Evolutionary conservation across 1,140 invertebrate genomes (phyloP).

Genomic region (Pseudoatta argentina): DNA sequence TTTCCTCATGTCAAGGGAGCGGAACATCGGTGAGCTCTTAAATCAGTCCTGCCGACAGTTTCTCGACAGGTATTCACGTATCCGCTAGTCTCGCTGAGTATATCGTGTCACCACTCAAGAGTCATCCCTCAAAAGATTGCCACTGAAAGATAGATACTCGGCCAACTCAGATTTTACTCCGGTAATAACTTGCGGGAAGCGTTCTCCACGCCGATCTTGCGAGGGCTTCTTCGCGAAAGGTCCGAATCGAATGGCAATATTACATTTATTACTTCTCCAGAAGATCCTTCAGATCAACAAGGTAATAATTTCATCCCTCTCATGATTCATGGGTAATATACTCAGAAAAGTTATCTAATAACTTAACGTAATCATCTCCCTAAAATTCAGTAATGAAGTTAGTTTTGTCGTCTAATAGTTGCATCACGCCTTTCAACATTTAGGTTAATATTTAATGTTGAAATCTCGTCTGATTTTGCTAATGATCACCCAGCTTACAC

Average conservation of each 20-base stretch:
- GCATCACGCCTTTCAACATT: neutral
- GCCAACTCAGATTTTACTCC: neutral
- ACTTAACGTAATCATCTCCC: neutral
- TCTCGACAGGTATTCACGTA: slow-evolving; percentile 56
- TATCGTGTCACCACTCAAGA: slow-evolving; percentile 47
- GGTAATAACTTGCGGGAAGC: neutral
- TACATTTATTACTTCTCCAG: neutral
- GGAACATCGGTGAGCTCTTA: slow-evolving; percentile 59
- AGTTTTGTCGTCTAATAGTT: neutral
- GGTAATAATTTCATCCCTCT: slow-evolving; percentile 10
- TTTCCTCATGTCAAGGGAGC: slow-evolving; percentile 58
- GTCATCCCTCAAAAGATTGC: slow-evolving; percentile 26
- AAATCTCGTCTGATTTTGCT: neutral
- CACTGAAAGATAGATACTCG: slow-evolving; percentile 30
- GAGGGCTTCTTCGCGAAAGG: neutral
- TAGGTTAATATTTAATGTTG: neutral
- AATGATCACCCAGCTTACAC: neutral
- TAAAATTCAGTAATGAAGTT: neutral
- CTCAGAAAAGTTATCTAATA: neutral
- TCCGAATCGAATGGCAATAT: neutral
- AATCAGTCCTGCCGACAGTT: slow-evolving; percentile 60
- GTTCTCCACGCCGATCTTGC: neutral
- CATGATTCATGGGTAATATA: neutral
- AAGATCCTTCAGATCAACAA: neutral
- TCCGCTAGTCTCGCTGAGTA: slow-evolving; percentile 27